Evolutionary conservation across 2,113 vertebrate genomes (phyloP).

Genomic region (Tychaedon coryphoeus): DNA sequence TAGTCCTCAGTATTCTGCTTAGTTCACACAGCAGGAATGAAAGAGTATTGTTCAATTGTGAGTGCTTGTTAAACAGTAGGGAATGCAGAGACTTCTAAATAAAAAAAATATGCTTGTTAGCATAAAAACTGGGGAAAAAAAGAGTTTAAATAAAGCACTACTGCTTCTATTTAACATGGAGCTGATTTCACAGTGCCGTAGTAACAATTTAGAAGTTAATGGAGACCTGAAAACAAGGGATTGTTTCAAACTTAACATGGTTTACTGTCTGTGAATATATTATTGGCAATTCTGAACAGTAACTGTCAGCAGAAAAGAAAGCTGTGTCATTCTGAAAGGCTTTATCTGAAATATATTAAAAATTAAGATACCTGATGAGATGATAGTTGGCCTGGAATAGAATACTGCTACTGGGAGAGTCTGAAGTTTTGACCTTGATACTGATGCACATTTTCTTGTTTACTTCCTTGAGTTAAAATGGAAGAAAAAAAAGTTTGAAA

Average conservation of each 20-base stretch:
- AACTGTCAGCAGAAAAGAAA: slow-evolving; percentile 7
- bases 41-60: not conserved
- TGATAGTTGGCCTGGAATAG: not conserved
- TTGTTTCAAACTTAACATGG: not conserved
- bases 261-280: slow-evolving; percentile 25
- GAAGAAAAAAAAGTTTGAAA: not conserved
- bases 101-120: slow-evolving; percentile 34
- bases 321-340: not conserved
- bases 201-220: slow-evolving; percentile 46
- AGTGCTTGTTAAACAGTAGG: slow-evolving; percentile 32
- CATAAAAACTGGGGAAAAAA: not conserved
- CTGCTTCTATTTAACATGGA: slow-evolving; percentile 43
- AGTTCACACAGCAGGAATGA: not conserved
- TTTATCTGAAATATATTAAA: not conserved
- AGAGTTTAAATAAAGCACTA: not conserved
- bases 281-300: slow-evolving; percentile 4
- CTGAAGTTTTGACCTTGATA: not conserved
- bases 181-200: slow-evolving; percentile 1
- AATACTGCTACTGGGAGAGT: not conserved
- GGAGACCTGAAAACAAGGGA: not conserved
- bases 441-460: not conserved
- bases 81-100: slow-evolving; percentile 40
- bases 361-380: not conserved
- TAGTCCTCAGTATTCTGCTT: not conserved
- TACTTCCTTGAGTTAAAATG: not conserved